Percentiles rank a stretch among this genome's conserved stretches.
phyloP scores from a whole-genome alignment of 2,888 invertebrate genomes.

The Phrixothrix hirtus region DNA sequence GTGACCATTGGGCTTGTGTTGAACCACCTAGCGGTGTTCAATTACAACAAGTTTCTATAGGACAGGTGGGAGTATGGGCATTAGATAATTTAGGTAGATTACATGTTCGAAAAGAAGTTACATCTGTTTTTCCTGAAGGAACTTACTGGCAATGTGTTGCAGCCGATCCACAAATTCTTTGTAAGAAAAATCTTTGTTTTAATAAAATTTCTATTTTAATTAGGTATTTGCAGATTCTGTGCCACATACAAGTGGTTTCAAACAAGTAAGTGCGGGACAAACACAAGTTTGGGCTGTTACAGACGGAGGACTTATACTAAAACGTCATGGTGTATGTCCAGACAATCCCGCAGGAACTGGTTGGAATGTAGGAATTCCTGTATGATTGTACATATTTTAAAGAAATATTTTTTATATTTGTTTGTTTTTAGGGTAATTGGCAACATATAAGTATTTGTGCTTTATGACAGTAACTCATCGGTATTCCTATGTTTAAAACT shows the following conservation, averaged over 20 bases:
- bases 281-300: slow-evolving; percentile 78
- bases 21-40: slow-evolving; percentile 69
- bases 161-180: slow-evolving; percentile 62
- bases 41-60: slow-evolving; percentile 76
- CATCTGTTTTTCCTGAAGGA: slow-evolving; percentile 76
- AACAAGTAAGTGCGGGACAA: slow-evolving; percentile 71
- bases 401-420: slow-evolving; percentile 3
- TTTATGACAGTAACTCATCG: slow-evolving; percentile 23
- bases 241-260: slow-evolving; percentile 61
- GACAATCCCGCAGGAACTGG: slow-evolving; percentile 75
- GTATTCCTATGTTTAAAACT: not conserved
- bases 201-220: not conserved
- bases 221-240: slow-evolving; percentile 43
- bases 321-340: slow-evolving; percentile 74
- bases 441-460: slow-evolving; percentile 54
- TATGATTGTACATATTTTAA: slow-evolving; percentile 37
- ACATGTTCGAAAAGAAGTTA: slow-evolving; percentile 78
- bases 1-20: slow-evolving; percentile 76
- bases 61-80: slow-evolving; percentile 77
- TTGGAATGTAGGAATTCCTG: slow-evolving; percentile 74
- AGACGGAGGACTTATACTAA: slow-evolving; percentile 68
- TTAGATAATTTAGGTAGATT: slow-evolving; percentile 73
- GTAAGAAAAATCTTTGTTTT: slow-evolving; percentile 41
- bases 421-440: slow-evolving; percentile 60
- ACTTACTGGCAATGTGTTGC: slow-evolving; percentile 79